Base-by-base conservation (phyloP, 2,113 vertebrate species). In the Pomatostomus ruficeps region DNA sequence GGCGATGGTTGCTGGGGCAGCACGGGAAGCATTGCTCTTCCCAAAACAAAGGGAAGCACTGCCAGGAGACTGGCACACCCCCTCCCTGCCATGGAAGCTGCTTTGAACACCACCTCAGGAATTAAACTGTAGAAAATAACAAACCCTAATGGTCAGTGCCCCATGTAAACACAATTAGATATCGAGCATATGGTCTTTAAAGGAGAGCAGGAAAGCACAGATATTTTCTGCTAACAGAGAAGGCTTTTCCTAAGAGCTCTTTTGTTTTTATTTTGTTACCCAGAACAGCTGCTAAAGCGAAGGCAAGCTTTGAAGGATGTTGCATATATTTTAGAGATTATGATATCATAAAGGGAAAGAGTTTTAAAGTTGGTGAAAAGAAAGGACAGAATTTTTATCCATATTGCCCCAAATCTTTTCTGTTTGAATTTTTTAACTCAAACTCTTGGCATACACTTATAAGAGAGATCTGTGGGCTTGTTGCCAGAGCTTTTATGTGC, bases 401-500 rank as follows among this genome's bases (percentile, higher is more conserved):
- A 38, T 65, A 51, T 88, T 85, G 54, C 55, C 61, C 77, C 66
- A 78, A 92, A 85, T 87, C 7, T 79, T 95, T 85, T 74, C 42
- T 83, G 29, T 91, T 96, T 70, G 68, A 65, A 70, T 78, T 75
- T 89, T 95, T 95, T 49, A 75, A 89, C 84, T 92, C 48, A 74
- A 57, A 81, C 36, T 81, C 52, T 40, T 91, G 49, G 86, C 93
- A 76, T 48, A 25, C n/a, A 31, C 42, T 68, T 89, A 57, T 80
- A 91, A 75, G 35, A 86, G 65, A 63, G 28, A 87, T 89, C 58
- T 81, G 62, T 42, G 28, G 89, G 87, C 49, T 57, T 91, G 22
- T 84, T 87, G 91, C 91, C 93, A 96, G 76, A 77, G 70, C 89
- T 93, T 93, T 96, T 91, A 88, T 87, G 43, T 87, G 40, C 57